Evolutionary conservation across 2,888 invertebrate species (phyloP).

Genomic region (Lysandra bellargus): DNA sequence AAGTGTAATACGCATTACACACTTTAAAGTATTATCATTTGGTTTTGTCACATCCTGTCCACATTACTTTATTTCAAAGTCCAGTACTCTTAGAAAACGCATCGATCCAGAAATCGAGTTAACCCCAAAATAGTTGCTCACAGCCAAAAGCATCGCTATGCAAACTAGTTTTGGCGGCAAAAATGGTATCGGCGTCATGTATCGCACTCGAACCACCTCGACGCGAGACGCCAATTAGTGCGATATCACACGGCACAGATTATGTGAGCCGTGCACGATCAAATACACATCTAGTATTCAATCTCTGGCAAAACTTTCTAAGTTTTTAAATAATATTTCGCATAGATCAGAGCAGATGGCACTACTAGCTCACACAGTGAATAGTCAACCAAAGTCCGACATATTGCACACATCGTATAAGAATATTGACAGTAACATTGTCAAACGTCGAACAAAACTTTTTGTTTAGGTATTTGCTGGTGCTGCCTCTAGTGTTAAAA

Average conservation of each 20-base stretch:
- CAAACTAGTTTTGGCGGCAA: slow-evolving; percentile 10
- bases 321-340: not conserved
- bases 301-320: not conserved
- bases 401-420: too few relatives aligned
- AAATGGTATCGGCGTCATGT: not conserved
- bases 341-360: not conserved
- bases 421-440: too few relatives aligned
- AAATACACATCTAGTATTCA: not conserved
- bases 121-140: not conserved
- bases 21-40: too few relatives aligned
- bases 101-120: not conserved
- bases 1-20: too few relatives aligned
- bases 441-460: too few relatives aligned
- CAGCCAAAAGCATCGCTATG: not conserved
- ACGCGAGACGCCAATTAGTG: not conserved
- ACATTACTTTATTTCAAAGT: too few relatives aligned
- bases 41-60: too few relatives aligned
- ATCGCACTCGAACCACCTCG: not conserved
- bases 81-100: not conserved
- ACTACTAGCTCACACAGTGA: too few relatives aligned
- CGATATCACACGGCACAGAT: not conserved
- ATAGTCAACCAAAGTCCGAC: too few relatives aligned
- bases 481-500: too few relatives aligned
- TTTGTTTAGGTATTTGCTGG: too few relatives aligned
- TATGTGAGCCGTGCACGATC: not conserved